Percentiles rank a stretch among this genome's conserved stretches.
Conservation (phyloP, 1,140 invertebrate species). For the Chionoecetes opilio region DNA sequence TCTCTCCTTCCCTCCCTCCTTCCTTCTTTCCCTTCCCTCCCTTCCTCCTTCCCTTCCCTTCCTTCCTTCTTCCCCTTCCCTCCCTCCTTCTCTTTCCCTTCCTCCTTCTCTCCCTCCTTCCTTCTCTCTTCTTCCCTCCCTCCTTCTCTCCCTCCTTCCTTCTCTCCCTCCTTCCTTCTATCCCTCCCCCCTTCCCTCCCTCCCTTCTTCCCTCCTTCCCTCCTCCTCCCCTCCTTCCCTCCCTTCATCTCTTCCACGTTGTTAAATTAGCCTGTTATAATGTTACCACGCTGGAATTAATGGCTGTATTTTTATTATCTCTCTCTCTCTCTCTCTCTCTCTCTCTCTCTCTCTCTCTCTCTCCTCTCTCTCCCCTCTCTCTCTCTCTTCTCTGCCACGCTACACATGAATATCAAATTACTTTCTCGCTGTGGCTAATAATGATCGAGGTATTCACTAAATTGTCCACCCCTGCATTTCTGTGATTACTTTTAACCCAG, state of each 20-base stretch:
- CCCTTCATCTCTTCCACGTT: neutral
- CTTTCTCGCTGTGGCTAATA: no score
- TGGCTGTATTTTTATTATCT: no score
- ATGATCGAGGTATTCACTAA: no score
- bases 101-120: neutral
- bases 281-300: no score
- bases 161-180: neutral
- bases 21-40: neutral
- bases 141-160: neutral
- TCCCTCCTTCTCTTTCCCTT: constrained; percentile 24
- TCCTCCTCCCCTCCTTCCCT: neutral
- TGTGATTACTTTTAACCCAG: neutral
- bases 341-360: neutral
- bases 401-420: no score
- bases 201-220: neutral
- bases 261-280: no score
- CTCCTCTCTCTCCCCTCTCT: neutral
- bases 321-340: no score
- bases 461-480: neutral
- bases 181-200: neutral
- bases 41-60: neutral
- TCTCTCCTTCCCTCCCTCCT: neutral
- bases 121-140: neutral
- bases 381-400: no score
- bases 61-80: neutral